Conservation (phyloP, 2,888 invertebrate species). For the Pardosa pseudoannulata region DNA sequence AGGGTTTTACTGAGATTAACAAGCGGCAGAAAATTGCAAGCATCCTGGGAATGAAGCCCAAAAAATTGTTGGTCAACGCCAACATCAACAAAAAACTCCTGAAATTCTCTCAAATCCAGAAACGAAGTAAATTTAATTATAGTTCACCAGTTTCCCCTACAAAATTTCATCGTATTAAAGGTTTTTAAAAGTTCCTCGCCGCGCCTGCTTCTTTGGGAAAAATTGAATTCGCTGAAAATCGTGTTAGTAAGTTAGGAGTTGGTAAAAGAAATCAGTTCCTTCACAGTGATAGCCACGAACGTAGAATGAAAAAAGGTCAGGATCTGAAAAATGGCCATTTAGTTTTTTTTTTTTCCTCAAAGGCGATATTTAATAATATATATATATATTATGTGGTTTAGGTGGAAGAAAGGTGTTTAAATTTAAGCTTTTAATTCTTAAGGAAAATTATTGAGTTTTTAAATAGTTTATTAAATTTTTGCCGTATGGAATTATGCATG, state of each 20-base stretch:
- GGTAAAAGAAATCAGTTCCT: conserved; percentile 61
- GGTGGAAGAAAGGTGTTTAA: too few species aligned
- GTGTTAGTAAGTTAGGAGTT: conserved; percentile 67
- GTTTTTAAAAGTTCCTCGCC: conserved; percentile 68
- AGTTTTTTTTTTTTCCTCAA: too few species aligned
- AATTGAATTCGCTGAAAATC: conserved; percentile 64
- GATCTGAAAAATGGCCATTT: too few species aligned
- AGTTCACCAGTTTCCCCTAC: conserved; percentile 60
- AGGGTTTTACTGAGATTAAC: conserved; percentile 60
- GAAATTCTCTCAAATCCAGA: conserved; percentile 53
- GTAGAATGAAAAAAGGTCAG: neutral
- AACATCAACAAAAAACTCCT: conserved; percentile 36
- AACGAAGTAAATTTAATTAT: conserved; percentile 64
- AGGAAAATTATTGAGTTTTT: too few species aligned
- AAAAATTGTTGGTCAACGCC: conserved; percentile 67
- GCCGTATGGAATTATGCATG: too few species aligned
- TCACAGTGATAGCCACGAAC: conserved; percentile 41
- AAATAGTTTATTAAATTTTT: too few species aligned
- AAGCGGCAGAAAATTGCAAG: conserved; percentile 59
- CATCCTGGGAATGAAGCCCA: conserved; percentile 58
- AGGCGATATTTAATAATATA: too few species aligned
- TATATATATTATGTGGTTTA: too few species aligned
- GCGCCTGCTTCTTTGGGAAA: conserved; percentile 22
- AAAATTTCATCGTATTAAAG: conserved; percentile 70
- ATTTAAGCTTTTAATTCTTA: too few species aligned